These are phyloP conservation scores for Melanotaenia pygmaea DNA, from an alignment of 2,797 vertebrate species.

Conservation along the genomic window DNA sequence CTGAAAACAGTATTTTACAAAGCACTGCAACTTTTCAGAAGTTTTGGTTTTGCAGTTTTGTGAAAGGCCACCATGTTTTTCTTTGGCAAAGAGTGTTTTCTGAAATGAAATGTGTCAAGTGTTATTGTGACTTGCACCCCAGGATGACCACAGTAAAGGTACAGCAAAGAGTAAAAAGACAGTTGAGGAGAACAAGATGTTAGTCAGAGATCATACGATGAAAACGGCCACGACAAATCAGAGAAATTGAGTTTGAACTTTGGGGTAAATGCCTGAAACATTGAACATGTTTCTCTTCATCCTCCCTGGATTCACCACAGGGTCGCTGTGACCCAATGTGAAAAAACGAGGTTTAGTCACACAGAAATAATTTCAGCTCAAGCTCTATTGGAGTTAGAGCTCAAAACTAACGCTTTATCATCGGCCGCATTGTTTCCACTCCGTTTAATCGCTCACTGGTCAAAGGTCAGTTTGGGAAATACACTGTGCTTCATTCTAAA, in stretches of 20 bases:
- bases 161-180: constrained; percentile 25
- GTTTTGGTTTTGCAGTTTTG: not conserved
- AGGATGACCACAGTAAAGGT: not conserved
- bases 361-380: constrained; percentile 30
- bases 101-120: not conserved
- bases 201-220: constrained; percentile 8
- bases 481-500: constrained; percentile 9
- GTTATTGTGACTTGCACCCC: not conserved
- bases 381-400: constrained; percentile 12
- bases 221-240: constrained; percentile 20
- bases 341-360: constrained; percentile 29
- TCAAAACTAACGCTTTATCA: constrained; percentile 32
- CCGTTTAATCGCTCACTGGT: constrained; percentile 38
- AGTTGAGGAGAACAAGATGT: constrained; percentile 25
- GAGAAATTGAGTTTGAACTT: constrained; percentile 24
- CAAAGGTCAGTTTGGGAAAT: constrained; percentile 51
- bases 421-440: constrained; percentile 28
- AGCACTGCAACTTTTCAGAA: not conserved
- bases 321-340: constrained; percentile 47
- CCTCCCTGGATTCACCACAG: constrained; percentile 38
- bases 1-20: not conserved
- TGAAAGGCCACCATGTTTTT: not conserved
- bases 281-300: constrained; percentile 28
- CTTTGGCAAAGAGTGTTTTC: not conserved
- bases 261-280: constrained; percentile 38